A percentile compares a stretch with the other conserved stretches of the same genome.
Evolutionary conservation across 2,113 vertebrate species (phyloP).

Genomic region (Paedocypris sp.): DNA sequence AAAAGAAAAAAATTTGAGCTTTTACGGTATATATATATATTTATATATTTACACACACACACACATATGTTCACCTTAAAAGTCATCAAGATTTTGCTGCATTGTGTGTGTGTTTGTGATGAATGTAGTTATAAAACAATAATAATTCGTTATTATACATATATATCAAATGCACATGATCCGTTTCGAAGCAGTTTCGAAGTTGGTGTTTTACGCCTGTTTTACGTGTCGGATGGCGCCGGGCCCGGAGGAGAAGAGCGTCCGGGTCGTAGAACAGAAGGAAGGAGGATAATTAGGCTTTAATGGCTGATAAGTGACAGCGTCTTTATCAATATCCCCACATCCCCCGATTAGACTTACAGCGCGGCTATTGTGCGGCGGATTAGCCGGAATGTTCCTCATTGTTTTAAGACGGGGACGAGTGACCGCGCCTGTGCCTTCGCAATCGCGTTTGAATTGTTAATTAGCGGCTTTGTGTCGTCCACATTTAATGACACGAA

Average conservation of each 20-base stretch:
- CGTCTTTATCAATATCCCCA: constrained; percentile 60
- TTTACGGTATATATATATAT: too few relatives aligned
- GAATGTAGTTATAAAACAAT: too few relatives aligned
- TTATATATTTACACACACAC: too few relatives aligned
- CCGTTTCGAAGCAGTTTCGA: too few relatives aligned
- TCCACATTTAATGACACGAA: too few relatives aligned
- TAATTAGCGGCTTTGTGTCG: constrained; percentile 28
- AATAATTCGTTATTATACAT: too few relatives aligned
- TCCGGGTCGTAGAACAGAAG: constrained; percentile 49
- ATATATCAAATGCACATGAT: constrained; percentile 52
- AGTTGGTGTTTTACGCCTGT: too few relatives aligned
- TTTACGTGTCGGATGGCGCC: constrained; percentile 49
- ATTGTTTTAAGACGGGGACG: constrained; percentile 44
- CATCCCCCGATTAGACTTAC: constrained; percentile 59
- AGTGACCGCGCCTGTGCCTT: constrained; percentile 48
- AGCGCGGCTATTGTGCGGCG: constrained; percentile 43
- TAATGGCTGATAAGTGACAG: constrained; percentile 64
- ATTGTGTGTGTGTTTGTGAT: too few relatives aligned
- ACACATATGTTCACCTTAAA: too few relatives aligned
- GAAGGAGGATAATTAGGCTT: constrained; percentile 60
- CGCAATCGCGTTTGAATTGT: constrained; percentile 30
- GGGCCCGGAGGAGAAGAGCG: constrained; percentile 52
- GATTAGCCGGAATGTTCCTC: constrained; percentile 56
- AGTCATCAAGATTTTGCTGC: too few relatives aligned
- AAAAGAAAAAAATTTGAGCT: too few relatives aligned